These are phyloP conservation scores for Synchiropus splendidus DNA, from an alignment of 2,113 vertebrate genomes.

Conservation along the genomic window DNA sequence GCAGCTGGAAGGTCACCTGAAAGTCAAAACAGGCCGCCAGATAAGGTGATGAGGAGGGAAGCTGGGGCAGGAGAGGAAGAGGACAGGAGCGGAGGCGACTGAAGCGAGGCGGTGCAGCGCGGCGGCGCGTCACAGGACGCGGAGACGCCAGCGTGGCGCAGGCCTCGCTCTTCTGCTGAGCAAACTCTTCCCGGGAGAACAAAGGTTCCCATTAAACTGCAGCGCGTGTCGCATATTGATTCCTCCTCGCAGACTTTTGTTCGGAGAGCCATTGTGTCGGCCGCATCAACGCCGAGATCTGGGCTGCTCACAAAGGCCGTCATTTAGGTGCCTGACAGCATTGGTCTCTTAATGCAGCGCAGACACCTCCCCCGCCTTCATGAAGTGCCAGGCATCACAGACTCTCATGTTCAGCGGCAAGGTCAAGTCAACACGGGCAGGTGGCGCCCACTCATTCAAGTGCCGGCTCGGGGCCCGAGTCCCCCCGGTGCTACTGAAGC, in stretches of 20 bases:
- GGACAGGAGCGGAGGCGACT: slow-evolving; percentile 30
- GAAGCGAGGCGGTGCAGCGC: slow-evolving; percentile 34
- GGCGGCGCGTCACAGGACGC: too few species aligned
- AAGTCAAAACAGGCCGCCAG: slow-evolving; percentile 29
- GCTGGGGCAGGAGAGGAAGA: slow-evolving; percentile 31
- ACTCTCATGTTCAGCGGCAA: too few species aligned
- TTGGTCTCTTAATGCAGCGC: slow-evolving; percentile 39
- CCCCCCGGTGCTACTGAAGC: too few species aligned
- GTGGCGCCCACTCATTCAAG: too few species aligned
- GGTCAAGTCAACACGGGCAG: too few species aligned
- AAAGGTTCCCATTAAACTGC: slow-evolving; percentile 49
- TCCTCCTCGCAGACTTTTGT: slow-evolving; percentile 38
- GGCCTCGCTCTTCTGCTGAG: slow-evolving; percentile 21
- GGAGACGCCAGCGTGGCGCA: slow-evolving; percentile 1
- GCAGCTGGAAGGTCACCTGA: slow-evolving; percentile 44
- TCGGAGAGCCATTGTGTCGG: slow-evolving; percentile 39
- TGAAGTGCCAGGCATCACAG: not conserved
- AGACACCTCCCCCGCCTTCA: slow-evolving; percentile 6
- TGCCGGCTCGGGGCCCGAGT: too few species aligned
- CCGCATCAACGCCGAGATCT: slow-evolving; percentile 45
- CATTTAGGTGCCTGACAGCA: slow-evolving; percentile 54
- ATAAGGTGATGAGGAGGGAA: slow-evolving; percentile 33
- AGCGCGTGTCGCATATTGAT: slow-evolving; percentile 42
- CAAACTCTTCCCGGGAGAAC: slow-evolving; percentile 39
- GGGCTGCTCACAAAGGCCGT: slow-evolving; percentile 35